Percentiles rank a stretch among this genome's conserved stretches.
Evolutionary conservation across 2,797 vertebrate genomes (phyloP).

Genomic region (Discoglossus pictus): DNA sequence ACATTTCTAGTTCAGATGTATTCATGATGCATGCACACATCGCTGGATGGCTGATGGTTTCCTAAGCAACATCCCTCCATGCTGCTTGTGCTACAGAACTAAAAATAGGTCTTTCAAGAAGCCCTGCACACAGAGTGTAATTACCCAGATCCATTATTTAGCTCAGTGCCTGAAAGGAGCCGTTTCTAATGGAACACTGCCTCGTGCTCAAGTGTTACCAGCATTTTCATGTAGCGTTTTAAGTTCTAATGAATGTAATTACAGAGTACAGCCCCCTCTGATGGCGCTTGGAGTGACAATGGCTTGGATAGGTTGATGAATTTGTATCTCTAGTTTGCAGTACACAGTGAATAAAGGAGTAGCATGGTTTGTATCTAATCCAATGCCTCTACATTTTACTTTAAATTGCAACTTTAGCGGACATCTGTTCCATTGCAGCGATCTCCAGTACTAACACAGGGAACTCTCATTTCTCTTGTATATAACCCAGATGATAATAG

Average conservation of each 20-base stretch:
- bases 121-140: constrained; percentile 64
- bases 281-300: constrained; percentile 52
- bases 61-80: constrained; percentile 66
- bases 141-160: constrained; percentile 66
- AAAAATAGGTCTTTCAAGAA: constrained; percentile 64
- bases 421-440: too few species aligned
- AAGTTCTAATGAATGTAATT: constrained; percentile 62
- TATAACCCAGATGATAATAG: too few species aligned
- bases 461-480: too few species aligned
- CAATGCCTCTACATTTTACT: too few species aligned
- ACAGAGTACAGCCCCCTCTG: constrained; percentile 54
- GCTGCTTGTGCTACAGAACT: constrained; percentile 66
- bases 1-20: constrained; percentile 61
- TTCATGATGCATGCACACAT: constrained; percentile 61
- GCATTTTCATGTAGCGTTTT: constrained; percentile 58
- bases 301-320: constrained; percentile 46
- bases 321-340: constrained; percentile 42
- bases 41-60: constrained; percentile 66
- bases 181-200: constrained; percentile 64
- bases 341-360: constrained; percentile 4
- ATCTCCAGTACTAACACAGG: too few species aligned
- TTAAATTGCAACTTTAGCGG: too few species aligned
- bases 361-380: neutral
- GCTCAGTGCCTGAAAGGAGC: constrained; percentile 60
- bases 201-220: constrained; percentile 58